Evolutionary conservation across 2,113 vertebrate species (phyloP).

Genomic region (Calonectris borealis): DNA sequence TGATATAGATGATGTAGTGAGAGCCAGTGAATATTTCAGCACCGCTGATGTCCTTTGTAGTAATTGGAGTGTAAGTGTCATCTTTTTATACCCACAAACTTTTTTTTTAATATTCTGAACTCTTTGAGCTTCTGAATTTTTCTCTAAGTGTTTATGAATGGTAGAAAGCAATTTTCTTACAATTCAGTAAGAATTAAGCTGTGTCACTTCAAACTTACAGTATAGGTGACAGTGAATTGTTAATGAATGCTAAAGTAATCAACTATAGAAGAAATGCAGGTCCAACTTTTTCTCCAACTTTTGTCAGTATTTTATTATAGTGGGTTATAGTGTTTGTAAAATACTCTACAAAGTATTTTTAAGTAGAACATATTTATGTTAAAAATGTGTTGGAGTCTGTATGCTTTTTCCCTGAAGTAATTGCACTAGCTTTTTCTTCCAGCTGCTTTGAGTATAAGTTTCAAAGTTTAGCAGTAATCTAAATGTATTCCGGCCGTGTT

Average conservation of each 20-base stretch:
- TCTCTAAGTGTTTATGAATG: not conserved
- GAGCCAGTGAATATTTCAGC: conserved; percentile 91
- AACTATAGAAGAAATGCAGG: not conserved
- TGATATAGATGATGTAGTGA: conserved; percentile 85
- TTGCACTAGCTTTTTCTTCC: not conserved
- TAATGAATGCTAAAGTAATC: not conserved
- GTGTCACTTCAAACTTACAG: not conserved
- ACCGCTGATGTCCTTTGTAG: conserved; percentile 87
- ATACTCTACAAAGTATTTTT: not conserved
- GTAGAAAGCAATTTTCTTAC: not conserved
- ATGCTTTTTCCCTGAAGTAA: not conserved
- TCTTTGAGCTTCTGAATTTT: not conserved
- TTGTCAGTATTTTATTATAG: not conserved
- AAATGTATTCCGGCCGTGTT: rapidly evolving
- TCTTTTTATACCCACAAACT: not conserved
- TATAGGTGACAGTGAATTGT: not conserved
- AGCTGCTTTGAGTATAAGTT: not conserved
- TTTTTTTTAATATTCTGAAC: not conserved
- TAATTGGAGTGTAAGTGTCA: conserved; percentile 87
- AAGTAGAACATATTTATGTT: not conserved
- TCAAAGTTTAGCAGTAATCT: not conserved
- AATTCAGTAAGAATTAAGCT: not conserved
- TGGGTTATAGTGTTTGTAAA: not conserved
- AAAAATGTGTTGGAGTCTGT: not conserved
- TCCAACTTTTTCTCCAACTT: not conserved